Evolutionary conservation across 2,888 invertebrate species (phyloP).

Genomic region (Heliconius ismenius): DNA sequence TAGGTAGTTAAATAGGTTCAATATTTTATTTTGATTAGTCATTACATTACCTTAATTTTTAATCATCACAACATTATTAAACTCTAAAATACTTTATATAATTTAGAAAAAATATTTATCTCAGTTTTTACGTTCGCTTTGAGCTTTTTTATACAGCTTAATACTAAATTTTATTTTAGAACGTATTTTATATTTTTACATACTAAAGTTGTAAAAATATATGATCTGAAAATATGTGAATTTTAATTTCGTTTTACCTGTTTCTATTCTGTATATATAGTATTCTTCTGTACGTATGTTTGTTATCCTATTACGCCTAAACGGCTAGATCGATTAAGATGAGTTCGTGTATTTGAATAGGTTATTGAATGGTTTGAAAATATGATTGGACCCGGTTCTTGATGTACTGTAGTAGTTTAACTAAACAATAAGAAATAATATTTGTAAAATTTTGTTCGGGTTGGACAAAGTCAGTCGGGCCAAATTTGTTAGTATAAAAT

Average conservation of each 20-base stretch:
- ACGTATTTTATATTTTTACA: neutral
- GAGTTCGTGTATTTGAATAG: neutral
- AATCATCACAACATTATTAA: slow-evolving; percentile 3
- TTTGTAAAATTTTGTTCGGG: neutral
- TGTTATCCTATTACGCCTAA: neutral
- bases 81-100: neutral
- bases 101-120: neutral
- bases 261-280: neutral
- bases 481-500: neutral
- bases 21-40: neutral
- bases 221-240: neutral
- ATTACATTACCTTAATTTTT: neutral
- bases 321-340: neutral
- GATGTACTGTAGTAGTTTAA: neutral
- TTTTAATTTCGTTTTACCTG: neutral
- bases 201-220: neutral
- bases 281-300: neutral
- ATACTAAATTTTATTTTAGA: neutral
- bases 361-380: neutral
- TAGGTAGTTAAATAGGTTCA: too few species aligned
- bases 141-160: slow-evolving; percentile 6
- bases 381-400: neutral
- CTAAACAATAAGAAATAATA: neutral
- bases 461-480: neutral
- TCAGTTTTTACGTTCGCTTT: neutral